phyloP scores from a whole-genome alignment of 2,113 vertebrate species.

The Urocynchramus pylzowi region DNA sequence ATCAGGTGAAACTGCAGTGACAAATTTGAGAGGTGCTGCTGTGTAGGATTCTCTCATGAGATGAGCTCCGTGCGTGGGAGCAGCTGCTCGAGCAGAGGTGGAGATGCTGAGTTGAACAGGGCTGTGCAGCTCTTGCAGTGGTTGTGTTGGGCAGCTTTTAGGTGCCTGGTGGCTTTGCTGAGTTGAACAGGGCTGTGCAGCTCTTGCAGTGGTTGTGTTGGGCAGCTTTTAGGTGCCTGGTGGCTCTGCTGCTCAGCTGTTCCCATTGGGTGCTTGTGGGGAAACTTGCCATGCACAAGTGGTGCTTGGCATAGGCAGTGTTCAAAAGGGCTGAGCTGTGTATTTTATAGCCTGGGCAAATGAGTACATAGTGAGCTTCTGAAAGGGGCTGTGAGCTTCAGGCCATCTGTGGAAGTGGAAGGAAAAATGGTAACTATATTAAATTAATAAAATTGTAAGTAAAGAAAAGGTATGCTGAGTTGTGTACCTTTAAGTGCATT shows the following conservation, averaged over 20 bases:
- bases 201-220: neutral
- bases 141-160: neutral
- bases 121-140: neutral
- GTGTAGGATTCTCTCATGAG: neutral
- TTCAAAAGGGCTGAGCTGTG: neutral
- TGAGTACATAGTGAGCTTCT: neutral
- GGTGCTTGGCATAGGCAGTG: neutral
- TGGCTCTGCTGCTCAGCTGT: neutral
- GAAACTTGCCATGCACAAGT: rapidly evolving
- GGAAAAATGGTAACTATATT: neutral
- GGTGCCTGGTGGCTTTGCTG: neutral
- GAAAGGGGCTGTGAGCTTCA: neutral
- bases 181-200: neutral
- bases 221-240: neutral
- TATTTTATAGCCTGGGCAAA: neutral
- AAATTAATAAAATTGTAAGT: neutral
- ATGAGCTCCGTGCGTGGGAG: rapidly evolving
- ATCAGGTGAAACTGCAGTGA: neutral
- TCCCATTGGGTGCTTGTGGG: neutral
- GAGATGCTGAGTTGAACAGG: neutral
- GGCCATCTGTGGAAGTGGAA: neutral
- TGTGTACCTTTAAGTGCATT: neutral
- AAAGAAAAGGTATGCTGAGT: neutral
- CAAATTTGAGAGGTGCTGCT: neutral
- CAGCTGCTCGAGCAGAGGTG: neutral